Base-by-base conservation (phyloP, 2,797 vertebrate species). In the Pelobates cultripes region DNA sequence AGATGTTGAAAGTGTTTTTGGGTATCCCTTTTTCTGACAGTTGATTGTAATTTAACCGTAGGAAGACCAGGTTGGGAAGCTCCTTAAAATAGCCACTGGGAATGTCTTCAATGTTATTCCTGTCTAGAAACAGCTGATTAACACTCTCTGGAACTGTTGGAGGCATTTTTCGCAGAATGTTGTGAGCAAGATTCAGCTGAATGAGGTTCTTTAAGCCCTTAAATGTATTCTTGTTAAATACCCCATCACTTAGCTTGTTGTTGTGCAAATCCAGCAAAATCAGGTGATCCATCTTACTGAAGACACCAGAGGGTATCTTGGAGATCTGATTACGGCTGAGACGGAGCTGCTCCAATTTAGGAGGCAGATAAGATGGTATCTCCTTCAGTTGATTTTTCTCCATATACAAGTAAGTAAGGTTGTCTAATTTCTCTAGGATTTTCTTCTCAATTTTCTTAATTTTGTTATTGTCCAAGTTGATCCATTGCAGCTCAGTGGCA, bases 401-500 rank as follows among this genome's bases (percentile, higher is more conserved):
- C 88, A 94, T 91, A 83, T 98, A 97, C 70, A 99, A 94, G 86
- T 96, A 97, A 42, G 96, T 84, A 83, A 99, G 93, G 70, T 92
- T 89, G 0, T 95, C 95, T 76, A 99, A 87, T 85, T 96, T 97
- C 87, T 95, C 91, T 88, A 99, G 94, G n/a, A 98, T 96, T 88
- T 93, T 85, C 83, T 93, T 96, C 79, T 99, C 95, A 84, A 99
- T 88, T 64, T 91, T 94, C 13, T 94, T 93, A 75, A 99, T 96
- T 28, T 96, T 95, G 75, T 99, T 99, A 90, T 99, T 99, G 82
- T 96, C 97, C 69, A 99, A 88, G 89, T 99, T 99, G 88, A 99
- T 86, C 98, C 98, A 99, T 43, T 91, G 93, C 81, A 99, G 91
- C 3, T 90, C 96, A 0, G 94, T 94, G 87, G 97, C 97, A 0